Base-by-base conservation (phyloP, 2,888 invertebrate genomes). In the Lissonota sp. region DNA sequence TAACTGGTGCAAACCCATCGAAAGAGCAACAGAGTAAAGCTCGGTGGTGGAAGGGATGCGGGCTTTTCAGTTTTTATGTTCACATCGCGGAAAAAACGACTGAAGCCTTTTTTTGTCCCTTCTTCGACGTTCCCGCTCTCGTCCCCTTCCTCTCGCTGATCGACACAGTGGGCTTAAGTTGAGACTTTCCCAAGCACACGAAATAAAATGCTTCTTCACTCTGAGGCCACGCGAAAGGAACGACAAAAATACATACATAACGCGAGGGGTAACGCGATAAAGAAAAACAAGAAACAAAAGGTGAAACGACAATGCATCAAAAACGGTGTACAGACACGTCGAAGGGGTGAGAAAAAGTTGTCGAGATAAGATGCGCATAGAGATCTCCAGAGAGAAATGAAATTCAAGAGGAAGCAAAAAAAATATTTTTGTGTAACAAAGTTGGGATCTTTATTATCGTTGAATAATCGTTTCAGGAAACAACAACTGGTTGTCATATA, bases 241-340 rank as follows among this genome's bases (percentile, higher is more conserved):
- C 4, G 6, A 53, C 16, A 14, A 53, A 53, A 5, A 12, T 53
- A 53, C 10, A 4, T 49, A 49, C n/a, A 49, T 12, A n/a, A 53
- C 51, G 26, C 26, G 55, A 63, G 53, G 14, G 37, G 44, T 37
- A 72, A 14, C 58, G 49, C 46, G 62, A 51, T 26, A 58, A 62
- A 60, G 55, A 62, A 10, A 63, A 51, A 14, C n/a, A 51, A n/a
- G 51, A 58, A 49, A 14, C 8, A 42, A 49, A 58, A 58, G 49
- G 46, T 49, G 60, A 42, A 39, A 51, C 46, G 58, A 57, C 39
- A 58, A 57, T 44, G 60, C 70, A 58, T 70, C 70, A 46, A 39
- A 40, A 71, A 58, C 70, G 60, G 49, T 40, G 44, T 71, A 37
- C 39, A 60, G 49, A 44, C 44, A 44, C 44, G 44, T 44, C 44